Evolutionary conservation across 2,797 vertebrate species (phyloP).

Genomic region (Brotula barbata): DNA sequence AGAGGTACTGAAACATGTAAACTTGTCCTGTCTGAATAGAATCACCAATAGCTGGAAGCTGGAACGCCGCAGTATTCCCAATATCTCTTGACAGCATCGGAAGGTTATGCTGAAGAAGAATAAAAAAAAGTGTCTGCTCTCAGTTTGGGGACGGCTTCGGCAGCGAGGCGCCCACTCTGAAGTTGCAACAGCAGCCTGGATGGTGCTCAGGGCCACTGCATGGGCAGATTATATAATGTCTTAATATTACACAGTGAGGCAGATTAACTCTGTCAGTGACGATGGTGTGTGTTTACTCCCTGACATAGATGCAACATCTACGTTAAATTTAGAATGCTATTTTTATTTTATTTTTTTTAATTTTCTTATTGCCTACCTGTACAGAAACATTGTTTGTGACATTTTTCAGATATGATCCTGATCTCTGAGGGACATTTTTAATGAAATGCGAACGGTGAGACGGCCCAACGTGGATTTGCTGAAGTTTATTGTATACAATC

Average conservation of each 20-base stretch:
- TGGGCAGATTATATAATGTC: slow-evolving; percentile 63
- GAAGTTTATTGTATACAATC: slow-evolving; percentile 3
- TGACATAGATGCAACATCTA: slow-evolving; percentile 23
- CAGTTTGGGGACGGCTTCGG: slow-evolving; percentile 51
- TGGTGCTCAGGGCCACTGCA: slow-evolving; percentile 56
- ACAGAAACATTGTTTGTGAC: too few relatives aligned
- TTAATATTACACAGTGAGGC: slow-evolving; percentile 41
- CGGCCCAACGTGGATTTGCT: not conserved
- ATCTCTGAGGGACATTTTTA: not conserved
- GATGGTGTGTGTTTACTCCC: slow-evolving; percentile 36
- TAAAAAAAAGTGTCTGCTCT: slow-evolving; percentile 45
- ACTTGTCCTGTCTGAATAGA: slow-evolving; percentile 35
- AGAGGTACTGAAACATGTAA: slow-evolving; percentile 16
- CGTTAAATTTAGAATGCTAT: too few relatives aligned
- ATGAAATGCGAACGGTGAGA: slow-evolving; percentile 8
- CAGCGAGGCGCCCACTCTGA: slow-evolving; percentile 54
- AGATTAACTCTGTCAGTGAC: slow-evolving; percentile 41
- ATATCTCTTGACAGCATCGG: slow-evolving; percentile 59
- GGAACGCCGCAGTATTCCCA: slow-evolving; percentile 32
- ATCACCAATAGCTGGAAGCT: slow-evolving; percentile 51
- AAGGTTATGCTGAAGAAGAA: slow-evolving; percentile 54
- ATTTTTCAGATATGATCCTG: not conserved
- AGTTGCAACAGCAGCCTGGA: slow-evolving; percentile 43
- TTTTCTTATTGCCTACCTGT: too few relatives aligned
- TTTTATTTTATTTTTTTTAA: too few relatives aligned